Percentiles rank a stretch among this genome's conserved stretches.
These are phyloP conservation scores for Agrochola macilenta DNA, from an alignment of 2,888 invertebrate species.

Conservation along the genomic window DNA sequence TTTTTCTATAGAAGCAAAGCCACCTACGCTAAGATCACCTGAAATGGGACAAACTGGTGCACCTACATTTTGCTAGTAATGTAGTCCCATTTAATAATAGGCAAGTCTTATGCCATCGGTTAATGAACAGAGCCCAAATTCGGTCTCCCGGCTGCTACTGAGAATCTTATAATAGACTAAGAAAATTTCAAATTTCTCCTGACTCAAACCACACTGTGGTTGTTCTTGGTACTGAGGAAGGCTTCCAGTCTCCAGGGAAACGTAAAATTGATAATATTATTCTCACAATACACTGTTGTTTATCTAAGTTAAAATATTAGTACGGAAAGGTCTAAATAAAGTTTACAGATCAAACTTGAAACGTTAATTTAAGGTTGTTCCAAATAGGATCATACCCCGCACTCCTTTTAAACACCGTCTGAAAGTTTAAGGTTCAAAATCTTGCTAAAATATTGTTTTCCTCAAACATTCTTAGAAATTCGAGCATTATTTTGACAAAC, in stretches of 20 bases:
- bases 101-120: not conserved
- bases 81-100: not conserved
- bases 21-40: not conserved
- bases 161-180: not conserved
- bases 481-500: not conserved
- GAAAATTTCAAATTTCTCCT: not conserved
- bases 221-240: too few relatives aligned
- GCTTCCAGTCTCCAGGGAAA: conserved; percentile 8
- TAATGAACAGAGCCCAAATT: not conserved
- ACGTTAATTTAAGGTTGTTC: conserved; percentile 13
- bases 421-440: conserved; percentile 3
- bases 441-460: not conserved
- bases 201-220: not conserved
- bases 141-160: too few relatives aligned
- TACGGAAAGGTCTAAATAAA: conserved; percentile 1
- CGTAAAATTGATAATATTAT: conserved; percentile 4
- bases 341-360: not conserved
- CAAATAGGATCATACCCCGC: not conserved
- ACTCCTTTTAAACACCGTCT: not conserved
- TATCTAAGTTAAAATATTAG: not conserved
- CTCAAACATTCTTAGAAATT: not conserved
- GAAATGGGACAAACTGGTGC: not conserved
- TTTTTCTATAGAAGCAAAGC: not conserved
- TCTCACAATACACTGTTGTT: not conserved
- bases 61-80: not conserved